Evolutionary conservation across 2,888 invertebrate species (phyloP).

Genomic region (Lymantria monacha): DNA sequence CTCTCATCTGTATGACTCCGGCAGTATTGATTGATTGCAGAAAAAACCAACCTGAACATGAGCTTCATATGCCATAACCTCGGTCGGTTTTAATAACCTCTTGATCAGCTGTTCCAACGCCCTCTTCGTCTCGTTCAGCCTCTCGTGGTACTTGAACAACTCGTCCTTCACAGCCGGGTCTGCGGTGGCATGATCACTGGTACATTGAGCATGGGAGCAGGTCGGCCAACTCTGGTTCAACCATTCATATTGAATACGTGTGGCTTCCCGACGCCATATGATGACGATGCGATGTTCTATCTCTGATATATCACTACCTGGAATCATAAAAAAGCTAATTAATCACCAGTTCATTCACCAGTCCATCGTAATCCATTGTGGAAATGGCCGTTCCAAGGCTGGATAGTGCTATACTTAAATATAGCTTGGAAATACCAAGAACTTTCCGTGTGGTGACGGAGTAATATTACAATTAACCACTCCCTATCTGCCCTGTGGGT

Average conservation of each 20-base stretch:
- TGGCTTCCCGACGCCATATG: constrained; percentile 93
- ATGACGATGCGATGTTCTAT: constrained; percentile 90
- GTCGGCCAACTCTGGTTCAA: constrained; percentile 86
- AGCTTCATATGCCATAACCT: constrained; percentile 89
- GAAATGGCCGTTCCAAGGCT: no score
- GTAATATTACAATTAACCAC: no score
- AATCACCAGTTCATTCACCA: neutral
- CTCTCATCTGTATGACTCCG: no score
- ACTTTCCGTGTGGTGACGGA: no score
- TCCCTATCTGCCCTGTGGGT: no score
- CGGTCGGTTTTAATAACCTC: constrained; percentile 86
- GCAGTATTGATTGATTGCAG: no score
- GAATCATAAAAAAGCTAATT: constrained; percentile 22
- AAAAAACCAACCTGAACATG: constrained; percentile 84
- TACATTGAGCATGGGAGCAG: constrained; percentile 69
- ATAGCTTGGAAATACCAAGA: no score
- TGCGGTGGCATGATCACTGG: constrained; percentile 36
- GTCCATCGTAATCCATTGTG: no score
- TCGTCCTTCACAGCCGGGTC: constrained; percentile 60
- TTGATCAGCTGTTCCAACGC: constrained; percentile 88
- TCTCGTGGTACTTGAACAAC: constrained; percentile 52
- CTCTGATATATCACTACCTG: constrained; percentile 72
- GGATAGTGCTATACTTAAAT: no score
- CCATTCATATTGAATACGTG: constrained; percentile 96
- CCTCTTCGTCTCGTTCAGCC: constrained; percentile 87